These are phyloP conservation scores for Dendronephthya gigantea DNA, from an alignment of 64 coral and sea anemone genomes.

Conservation along the genomic window DNA sequence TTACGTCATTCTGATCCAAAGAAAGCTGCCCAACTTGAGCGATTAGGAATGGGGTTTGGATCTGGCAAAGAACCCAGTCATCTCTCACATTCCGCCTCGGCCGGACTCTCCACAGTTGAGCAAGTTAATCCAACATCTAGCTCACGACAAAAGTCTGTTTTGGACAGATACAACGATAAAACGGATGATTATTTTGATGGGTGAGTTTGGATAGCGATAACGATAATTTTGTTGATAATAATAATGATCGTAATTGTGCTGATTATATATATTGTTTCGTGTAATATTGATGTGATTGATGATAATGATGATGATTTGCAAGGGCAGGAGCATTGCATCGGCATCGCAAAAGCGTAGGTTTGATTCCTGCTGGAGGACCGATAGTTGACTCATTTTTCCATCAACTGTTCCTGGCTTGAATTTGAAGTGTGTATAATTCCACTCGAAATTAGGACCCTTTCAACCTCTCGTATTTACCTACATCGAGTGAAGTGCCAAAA, in stretches of 20 bases:
- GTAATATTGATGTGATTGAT: no score
- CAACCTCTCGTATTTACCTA: no score
- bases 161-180: conserved; percentile 59
- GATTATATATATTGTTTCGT: background rate
- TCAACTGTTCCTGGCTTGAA: no score
- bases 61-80: conserved; percentile 19
- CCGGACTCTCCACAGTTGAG: conserved; percentile 68
- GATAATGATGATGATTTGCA: background rate
- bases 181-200: conserved; percentile 73
- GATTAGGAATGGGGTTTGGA: conserved; percentile 34
- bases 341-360: no score
- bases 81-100: conserved; percentile 84
- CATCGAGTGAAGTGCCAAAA: no score
- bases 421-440: no score
- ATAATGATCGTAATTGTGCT: background rate
- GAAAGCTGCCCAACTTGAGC: conserved; percentile 86
- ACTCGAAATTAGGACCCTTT: no score
- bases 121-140: conserved; percentile 56
- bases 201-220: conserved; percentile 16
- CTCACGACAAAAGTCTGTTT: conserved; percentile 27
- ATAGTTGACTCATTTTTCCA: no score
- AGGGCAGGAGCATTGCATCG: no score
- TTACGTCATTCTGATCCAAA: conserved; percentile 73
- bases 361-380: no score
- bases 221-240: background rate